Evolutionary conservation across 2,888 invertebrate species (phyloP).

Genomic region (Dinocampus coccinellae): DNA sequence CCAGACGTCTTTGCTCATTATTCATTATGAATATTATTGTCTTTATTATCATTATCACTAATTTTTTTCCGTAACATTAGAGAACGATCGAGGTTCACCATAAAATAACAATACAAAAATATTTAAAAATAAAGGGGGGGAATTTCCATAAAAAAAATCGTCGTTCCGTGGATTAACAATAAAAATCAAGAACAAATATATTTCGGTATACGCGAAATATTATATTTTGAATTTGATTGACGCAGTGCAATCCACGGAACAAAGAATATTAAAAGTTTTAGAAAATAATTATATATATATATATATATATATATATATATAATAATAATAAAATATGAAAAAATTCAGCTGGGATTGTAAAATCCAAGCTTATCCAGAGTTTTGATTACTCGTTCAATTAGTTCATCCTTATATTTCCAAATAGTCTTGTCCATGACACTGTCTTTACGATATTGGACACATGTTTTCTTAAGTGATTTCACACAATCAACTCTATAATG

Average conservation of each 20-base stretch:
- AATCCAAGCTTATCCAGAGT: conserved; percentile 82
- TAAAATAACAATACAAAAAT: conserved; percentile 37
- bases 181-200: conserved; percentile 8
- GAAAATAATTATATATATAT: background rate
- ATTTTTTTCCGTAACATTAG: conserved; percentile 43
- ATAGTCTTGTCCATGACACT: conserved; percentile 88
- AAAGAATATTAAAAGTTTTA: conserved; percentile 11
- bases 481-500: conserved; percentile 96
- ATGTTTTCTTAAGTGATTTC: conserved; percentile 85
- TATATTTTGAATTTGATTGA: background rate
- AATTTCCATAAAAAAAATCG: background rate
- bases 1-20: conserved; percentile 9
- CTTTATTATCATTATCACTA: conserved; percentile 5
- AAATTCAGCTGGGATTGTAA: conserved; percentile 62
- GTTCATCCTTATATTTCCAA: conserved; percentile 87
- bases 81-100: conserved; percentile 66
- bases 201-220: background rate
- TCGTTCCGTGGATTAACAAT: conserved; percentile 28
- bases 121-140: background rate
- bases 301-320: background rate
- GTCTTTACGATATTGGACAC: conserved; percentile 85
- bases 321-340: background rate
- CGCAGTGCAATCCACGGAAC: conserved; percentile 26
- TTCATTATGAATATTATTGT: background rate
- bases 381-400: conserved; percentile 78